phyloP scores from a whole-genome alignment of 1,140 invertebrate species.

The Scaptodrosophila lebanonensis region DNA sequence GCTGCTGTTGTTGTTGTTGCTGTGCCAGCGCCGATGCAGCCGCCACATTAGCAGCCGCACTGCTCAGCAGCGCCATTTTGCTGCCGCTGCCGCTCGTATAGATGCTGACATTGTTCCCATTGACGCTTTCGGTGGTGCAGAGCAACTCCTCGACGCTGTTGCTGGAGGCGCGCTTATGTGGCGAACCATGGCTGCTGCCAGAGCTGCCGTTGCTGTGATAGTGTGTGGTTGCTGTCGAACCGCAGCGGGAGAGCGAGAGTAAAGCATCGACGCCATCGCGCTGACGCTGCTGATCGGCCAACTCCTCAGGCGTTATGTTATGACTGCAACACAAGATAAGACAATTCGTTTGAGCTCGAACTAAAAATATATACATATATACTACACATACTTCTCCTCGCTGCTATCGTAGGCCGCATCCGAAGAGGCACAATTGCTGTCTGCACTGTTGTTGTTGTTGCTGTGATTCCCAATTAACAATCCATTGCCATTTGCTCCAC shows the following conservation, averaged over 20 bases:
- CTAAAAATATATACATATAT: neutral
- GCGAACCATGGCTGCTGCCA: slow-evolving; percentile 63
- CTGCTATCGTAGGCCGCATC: slow-evolving; percentile 79
- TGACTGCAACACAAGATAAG: slow-evolving; percentile 32
- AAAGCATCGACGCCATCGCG: slow-evolving; percentile 88
- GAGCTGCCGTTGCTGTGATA: slow-evolving; percentile 61
- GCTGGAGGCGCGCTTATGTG: slow-evolving; percentile 70
- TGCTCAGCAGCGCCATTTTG: slow-evolving; percentile 67
- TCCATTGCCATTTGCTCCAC: slow-evolving; percentile 24
- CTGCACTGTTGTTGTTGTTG: slow-evolving; percentile 24
- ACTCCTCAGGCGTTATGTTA: slow-evolving; percentile 77
- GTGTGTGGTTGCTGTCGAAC: slow-evolving; percentile 49
- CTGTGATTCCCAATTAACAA: too few species aligned
- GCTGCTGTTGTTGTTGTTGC: slow-evolving; percentile 46
- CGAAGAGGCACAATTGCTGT: slow-evolving; percentile 75
- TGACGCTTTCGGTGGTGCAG: slow-evolving; percentile 17
- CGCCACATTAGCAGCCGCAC: slow-evolving; percentile 56
- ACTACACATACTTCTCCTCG: slow-evolving; percentile 77
- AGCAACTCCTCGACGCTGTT: slow-evolving; percentile 66
- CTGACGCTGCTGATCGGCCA: slow-evolving; percentile 86
- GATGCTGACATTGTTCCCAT: slow-evolving; percentile 21
- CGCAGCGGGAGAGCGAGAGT: slow-evolving; percentile 77
- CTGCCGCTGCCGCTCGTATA: slow-evolving; percentile 58
- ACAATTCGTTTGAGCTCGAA: neutral
- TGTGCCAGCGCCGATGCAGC: slow-evolving; percentile 23